These are phyloP conservation scores for Python bivittatus DNA, from an alignment of 2,113 vertebrate species.

Conservation along the genomic window DNA sequence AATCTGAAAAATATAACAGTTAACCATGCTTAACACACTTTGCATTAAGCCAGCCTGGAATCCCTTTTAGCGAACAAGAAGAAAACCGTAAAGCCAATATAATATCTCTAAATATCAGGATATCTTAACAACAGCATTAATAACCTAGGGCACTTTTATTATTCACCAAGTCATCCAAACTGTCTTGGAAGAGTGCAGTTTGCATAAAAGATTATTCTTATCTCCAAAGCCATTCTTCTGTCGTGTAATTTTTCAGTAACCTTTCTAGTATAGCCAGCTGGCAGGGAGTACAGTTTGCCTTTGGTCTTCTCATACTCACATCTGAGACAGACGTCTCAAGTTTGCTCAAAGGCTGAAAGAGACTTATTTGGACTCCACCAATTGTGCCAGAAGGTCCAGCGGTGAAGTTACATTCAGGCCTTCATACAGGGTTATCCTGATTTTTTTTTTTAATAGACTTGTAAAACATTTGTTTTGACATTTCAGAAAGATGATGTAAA, in stretches of 20 bases:
- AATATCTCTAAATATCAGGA: conserved; percentile 45
- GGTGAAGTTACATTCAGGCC: background rate
- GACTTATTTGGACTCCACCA: background rate
- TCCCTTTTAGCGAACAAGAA: conserved; percentile 15
- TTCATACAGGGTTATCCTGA: background rate
- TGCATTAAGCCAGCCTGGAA: background rate
- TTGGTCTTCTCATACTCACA: conserved; percentile 54
- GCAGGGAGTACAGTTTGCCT: conserved; percentile 58
- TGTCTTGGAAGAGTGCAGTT: conserved; percentile 61
- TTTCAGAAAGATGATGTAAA: background rate
- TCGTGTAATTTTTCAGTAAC: conserved; percentile 65
- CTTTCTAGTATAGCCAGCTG: conserved; percentile 61
- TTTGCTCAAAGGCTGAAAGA: background rate
- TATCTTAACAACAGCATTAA: conserved; percentile 34
- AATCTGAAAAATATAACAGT: conserved; percentile 66
- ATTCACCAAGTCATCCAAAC: conserved; percentile 55
- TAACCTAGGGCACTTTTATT: conserved; percentile 48
- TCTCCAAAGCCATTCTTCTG: conserved; percentile 68
- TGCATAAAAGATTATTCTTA: conserved; percentile 70
- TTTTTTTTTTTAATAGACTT: background rate
- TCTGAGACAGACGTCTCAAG: conserved; percentile 48
- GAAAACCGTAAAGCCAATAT: conserved; percentile 39
- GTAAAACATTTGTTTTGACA: background rate
- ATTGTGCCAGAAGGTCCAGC: background rate
- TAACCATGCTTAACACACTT: conserved; percentile 18